Percentiles rank a stretch among this genome's conserved stretches.
phyloP scores from a whole-genome alignment of 2,888 invertebrate species.

The Pristionchus exspectatus region DNA sequence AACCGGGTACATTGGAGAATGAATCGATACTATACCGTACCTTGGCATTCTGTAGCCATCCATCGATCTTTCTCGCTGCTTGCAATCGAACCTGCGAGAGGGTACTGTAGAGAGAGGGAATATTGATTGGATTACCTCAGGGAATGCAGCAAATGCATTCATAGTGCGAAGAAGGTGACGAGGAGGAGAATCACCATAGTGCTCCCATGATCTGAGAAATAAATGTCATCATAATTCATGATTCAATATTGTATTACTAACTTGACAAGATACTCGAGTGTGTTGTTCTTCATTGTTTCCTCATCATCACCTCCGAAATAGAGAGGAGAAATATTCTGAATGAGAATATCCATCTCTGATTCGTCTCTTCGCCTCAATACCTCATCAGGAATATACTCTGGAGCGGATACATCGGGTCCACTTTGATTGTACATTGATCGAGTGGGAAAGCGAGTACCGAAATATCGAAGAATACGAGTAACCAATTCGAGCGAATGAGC shows the following conservation, averaged over 20 bases:
- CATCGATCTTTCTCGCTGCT: conserved; percentile 89
- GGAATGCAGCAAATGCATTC: conserved; percentile 36
- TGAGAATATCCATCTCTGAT: not conserved
- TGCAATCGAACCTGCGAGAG: conserved; percentile 85
- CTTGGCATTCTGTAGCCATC: conserved; percentile 96
- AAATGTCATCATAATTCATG: not conserved
- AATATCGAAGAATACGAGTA: conserved; percentile 32
- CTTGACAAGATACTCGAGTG: conserved; percentile 35
- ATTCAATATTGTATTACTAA: not conserved
- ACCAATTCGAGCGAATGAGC: conserved; percentile 30
- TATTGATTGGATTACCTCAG: conserved; percentile 18
- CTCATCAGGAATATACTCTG: conserved; percentile 47
- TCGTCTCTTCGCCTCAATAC: not conserved
- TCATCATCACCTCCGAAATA: conserved; percentile 20
- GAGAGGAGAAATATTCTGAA: not conserved
- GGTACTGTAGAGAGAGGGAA: not conserved
- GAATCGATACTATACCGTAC: conserved; percentile 63
- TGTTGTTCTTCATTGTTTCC: not conserved
- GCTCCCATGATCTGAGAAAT: conserved; percentile 23
- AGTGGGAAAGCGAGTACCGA: conserved; percentile 47
- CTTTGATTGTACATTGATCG: conserved; percentile 26
- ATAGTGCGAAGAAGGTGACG: conserved; percentile 44
- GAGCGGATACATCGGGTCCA: conserved; percentile 37
- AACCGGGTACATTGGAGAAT: not conserved
- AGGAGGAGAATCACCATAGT: conserved; percentile 46